Evolutionary conservation across 2,888 invertebrate species (phyloP).

Genomic region (Nomada fabriciana): DNA sequence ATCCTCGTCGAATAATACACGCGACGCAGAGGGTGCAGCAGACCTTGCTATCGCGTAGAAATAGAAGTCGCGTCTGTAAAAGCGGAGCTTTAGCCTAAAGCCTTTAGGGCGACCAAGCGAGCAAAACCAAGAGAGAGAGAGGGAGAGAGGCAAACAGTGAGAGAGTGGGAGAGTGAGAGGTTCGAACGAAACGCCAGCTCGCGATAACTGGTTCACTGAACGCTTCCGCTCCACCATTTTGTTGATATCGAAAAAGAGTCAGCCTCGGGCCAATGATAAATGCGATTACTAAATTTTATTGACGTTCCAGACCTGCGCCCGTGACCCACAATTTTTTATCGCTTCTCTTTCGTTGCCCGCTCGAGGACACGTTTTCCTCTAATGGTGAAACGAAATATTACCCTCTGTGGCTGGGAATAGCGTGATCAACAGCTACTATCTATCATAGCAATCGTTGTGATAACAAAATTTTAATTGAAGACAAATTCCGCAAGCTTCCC

Average conservation of each 20-base stretch:
- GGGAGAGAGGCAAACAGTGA: constrained; percentile 10
- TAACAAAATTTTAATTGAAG: too few species aligned
- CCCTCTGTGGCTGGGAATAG: not conserved
- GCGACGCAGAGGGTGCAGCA: constrained; percentile 7
- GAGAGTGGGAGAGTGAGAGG: not conserved
- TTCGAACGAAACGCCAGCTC: constrained; percentile 18
- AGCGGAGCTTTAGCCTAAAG: constrained; percentile 21
- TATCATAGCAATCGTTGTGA: too few species aligned
- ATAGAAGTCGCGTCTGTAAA: constrained; percentile 36
- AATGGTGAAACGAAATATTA: constrained; percentile 22
- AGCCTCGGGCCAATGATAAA: constrained; percentile 48
- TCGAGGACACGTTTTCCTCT: constrained; percentile 2
- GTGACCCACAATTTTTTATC: constrained; percentile 54
- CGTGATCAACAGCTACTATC: too few species aligned
- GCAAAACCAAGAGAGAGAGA: not conserved
- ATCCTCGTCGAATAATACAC: constrained; percentile 47
- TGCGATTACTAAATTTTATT: constrained; percentile 63
- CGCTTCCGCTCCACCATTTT: constrained; percentile 35
- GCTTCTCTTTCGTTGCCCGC: not conserved
- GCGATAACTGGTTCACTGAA: constrained; percentile 53
- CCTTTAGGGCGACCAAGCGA: constrained; percentile 3
- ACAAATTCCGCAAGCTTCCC: too few species aligned
- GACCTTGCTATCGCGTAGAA: constrained; percentile 39
- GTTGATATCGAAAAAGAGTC: constrained; percentile 53
- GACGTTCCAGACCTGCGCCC: constrained; percentile 46